phyloP scores from a whole-genome alignment of 1,140 invertebrate species.

The Eurosta solidaginis region DNA sequence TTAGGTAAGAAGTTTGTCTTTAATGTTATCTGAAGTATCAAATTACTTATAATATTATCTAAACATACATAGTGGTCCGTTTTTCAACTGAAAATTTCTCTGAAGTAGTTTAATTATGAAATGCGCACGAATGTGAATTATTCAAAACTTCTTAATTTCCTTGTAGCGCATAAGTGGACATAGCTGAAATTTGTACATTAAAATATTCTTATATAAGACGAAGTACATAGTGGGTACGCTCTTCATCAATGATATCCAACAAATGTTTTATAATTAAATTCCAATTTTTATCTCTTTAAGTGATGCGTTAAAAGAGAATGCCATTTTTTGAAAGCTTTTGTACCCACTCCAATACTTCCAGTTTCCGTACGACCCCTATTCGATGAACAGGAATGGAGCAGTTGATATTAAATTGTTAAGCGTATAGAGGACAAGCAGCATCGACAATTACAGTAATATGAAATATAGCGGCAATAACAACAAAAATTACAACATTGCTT shows the following conservation, averaged over 20 bases:
- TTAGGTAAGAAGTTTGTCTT: too few relatives aligned
- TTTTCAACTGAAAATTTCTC: background rate
- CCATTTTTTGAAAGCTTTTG: background rate
- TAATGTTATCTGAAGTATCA: too few relatives aligned
- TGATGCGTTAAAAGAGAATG: slow-evolving; percentile 12
- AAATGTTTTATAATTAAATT: slow-evolving; percentile 21
- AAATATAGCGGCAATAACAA: background rate
- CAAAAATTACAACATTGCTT: slow-evolving; percentile 1
- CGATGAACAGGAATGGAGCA: too few relatives aligned
- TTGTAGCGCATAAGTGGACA: too few relatives aligned
- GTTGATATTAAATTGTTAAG: background rate
- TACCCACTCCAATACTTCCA: background rate
- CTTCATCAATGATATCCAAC: background rate
- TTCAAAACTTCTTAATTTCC: background rate
- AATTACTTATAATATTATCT: too few relatives aligned
- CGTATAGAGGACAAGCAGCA: background rate
- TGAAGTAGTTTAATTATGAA: background rate
- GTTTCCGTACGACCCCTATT: background rate
- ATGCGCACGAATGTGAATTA: background rate
- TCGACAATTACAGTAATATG: background rate
- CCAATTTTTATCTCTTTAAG: slow-evolving; percentile 12
- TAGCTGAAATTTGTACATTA: too few relatives aligned
- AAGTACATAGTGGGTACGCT: too few relatives aligned
- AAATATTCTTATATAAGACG: too few relatives aligned
- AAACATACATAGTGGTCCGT: too few relatives aligned